Conservation (phyloP, 2,797 vertebrate species). For the Oreochromis grahami region DNA sequence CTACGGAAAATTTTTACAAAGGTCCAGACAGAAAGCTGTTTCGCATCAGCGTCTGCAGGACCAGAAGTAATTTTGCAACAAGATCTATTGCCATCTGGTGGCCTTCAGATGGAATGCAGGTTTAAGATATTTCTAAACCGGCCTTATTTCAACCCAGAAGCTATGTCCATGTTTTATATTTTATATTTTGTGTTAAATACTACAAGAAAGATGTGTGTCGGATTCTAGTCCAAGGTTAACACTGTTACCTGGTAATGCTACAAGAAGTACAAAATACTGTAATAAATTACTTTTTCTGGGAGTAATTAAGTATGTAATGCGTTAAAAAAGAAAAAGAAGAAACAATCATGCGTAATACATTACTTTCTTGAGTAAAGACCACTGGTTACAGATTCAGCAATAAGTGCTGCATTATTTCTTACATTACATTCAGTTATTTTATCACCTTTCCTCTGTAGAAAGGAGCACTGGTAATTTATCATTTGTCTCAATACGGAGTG, state of each 20-base stretch:
- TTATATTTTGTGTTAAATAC: background rate
- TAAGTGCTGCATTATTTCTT: background rate
- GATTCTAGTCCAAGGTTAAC: background rate
- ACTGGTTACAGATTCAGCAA: background rate
- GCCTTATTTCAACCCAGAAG: background rate
- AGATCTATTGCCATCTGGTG: background rate
- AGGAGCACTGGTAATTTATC: background rate
- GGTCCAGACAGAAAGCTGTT: background rate
- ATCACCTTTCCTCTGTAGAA: background rate
- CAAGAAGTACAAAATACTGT: background rate
- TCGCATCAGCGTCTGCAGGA: background rate
- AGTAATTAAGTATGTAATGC: background rate
- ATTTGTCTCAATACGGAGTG: background rate
- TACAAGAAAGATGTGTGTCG: background rate
- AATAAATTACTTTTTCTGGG: background rate
- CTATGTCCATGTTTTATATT: background rate
- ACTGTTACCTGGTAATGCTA: background rate
- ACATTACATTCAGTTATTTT: background rate
- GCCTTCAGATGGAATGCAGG: background rate
- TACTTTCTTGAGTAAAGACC: background rate
- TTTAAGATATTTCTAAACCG: background rate
- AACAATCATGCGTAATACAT: background rate
- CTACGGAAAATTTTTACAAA: background rate
- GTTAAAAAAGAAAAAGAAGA: background rate
- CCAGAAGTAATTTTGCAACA: background rate